A percentile compares a stretch with the other conserved stretches of the same genome.
Conservation (phyloP, 2,797 vertebrate species). For the Cercopithecus diana region DNA sequence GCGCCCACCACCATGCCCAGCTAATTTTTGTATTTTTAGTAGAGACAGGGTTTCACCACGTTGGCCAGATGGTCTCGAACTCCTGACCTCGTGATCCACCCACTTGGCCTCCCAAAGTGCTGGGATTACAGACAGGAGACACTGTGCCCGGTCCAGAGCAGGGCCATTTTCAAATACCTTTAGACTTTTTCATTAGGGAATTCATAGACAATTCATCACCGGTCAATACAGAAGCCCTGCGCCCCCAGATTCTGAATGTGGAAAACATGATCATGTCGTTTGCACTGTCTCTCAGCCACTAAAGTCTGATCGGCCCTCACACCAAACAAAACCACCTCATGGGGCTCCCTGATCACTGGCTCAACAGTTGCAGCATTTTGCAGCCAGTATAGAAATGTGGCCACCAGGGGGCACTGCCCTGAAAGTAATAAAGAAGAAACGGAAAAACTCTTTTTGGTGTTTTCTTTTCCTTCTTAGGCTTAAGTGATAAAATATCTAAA, state of each 20-base stretch:
- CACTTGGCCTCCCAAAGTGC: too few relatives aligned
- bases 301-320: not conserved
- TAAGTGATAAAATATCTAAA: slow-evolving; percentile 31
- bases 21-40: too few relatives aligned
- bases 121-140: too few relatives aligned
- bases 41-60: too few relatives aligned
- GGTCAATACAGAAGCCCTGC: not conserved
- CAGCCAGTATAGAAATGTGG: not conserved
- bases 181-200: slow-evolving; percentile 23
- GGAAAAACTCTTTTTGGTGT: slow-evolving; percentile 57
- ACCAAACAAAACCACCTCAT: not conserved
- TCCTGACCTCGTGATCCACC: too few relatives aligned
- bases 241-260: not conserved
- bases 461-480: slow-evolving; percentile 67
- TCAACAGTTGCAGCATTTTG: not conserved
- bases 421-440: slow-evolving; percentile 41
- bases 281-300: not conserved
- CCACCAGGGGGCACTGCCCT: slow-evolving; percentile 68
- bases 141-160: not conserved
- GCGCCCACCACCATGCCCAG: too few relatives aligned
- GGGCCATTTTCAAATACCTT: slow-evolving; percentile 16
- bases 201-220: not conserved
- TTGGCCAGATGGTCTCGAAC: too few relatives aligned
- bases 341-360: not conserved
- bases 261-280: not conserved